Base-by-base conservation (phyloP, 1,140 invertebrate genomes). In the Lordiphosa stackelbergi region DNA sequence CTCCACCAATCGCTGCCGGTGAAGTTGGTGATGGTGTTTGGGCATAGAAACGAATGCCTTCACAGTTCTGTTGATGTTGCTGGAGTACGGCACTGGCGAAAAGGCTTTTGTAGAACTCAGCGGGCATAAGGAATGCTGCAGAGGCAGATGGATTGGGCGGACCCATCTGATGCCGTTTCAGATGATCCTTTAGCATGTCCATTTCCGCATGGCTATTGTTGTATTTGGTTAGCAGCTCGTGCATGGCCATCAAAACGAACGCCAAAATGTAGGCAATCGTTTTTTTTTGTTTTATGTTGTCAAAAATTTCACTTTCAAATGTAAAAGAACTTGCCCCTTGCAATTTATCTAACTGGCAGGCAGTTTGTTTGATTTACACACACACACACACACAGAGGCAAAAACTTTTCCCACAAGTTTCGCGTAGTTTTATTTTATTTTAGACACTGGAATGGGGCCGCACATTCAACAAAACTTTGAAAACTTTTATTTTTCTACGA, bases 81-180 rank as follows among this genome's bases (percentile, higher is more conserved):
- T 90, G 90, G 4, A 92, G 87, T 4, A 92, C 91, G 6, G 91
- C 91, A 77, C 90, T 94, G 13, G 93, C 93, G 62, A 94, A 87
- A 42, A 94, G 89, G 74, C 91, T 94, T 85, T 94, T 94, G 81
- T 95, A 94, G 59, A 94, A 88, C 71, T 95, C 93, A 53, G 93
- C 91, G 5, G 93, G 93, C 58, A 94, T 88, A 10, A 94, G 87
- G 72, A 94, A 93, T 5, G 90, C 59, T 31, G 66, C 45, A 6
- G 53, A 42, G 6, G 43, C 8, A 7, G 41, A 42, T 0, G 70
- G 70, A 13, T 70, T 64, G 49, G 66, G 49, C 19, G 48, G 24
- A 5, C 28, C 53, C 5, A 70, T 53, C 38, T 68, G 69, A 42
- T 62, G 73, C 12, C 73, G 77, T 40, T 69, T 66, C 38, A 83